Evolutionary conservation across 2,797 vertebrate genomes (phyloP).

Genomic region (Psittacula echo): DNA sequence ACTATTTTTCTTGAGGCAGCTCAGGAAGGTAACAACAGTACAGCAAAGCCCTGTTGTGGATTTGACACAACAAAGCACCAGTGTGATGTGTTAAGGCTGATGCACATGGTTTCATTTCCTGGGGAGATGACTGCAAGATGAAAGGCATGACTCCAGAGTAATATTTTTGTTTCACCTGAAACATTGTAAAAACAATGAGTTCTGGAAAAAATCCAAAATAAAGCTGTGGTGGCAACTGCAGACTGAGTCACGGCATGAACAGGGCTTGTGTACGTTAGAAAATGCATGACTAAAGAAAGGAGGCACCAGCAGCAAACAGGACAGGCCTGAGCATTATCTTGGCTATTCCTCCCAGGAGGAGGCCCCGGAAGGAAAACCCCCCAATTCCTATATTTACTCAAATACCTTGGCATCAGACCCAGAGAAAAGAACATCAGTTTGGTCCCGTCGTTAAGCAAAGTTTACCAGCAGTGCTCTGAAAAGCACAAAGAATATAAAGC

Average conservation of each 20-base stretch:
- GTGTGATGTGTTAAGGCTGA: constrained; percentile 74
- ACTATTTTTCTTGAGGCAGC: constrained; percentile 57
- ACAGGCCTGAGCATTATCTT: background rate
- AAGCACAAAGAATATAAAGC: constrained; percentile 16
- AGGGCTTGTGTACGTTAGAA: constrained; percentile 54
- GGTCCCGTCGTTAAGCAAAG: constrained; percentile 36
- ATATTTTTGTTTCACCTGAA: constrained; percentile 83
- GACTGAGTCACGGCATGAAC: constrained; percentile 71
- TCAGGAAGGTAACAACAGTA: constrained; percentile 53
- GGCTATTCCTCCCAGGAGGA: background rate
- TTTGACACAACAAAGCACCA: constrained; percentile 74
- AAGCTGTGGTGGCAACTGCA: constrained; percentile 75
- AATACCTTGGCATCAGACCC: background rate
- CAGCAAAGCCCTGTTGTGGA: background rate
- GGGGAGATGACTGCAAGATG: constrained; percentile 80
- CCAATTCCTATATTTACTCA: background rate
- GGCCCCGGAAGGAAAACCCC: background rate
- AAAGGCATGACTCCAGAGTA: constrained; percentile 79
- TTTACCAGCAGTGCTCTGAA: background rate
- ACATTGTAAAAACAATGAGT: constrained; percentile 79
- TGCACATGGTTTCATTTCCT: constrained; percentile 82
- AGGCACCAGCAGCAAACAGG: constrained; percentile 5
- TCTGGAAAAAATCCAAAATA: constrained; percentile 79
- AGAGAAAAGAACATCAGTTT: background rate
- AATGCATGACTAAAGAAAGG: constrained; percentile 19